Conservation (phyloP, 2,888 invertebrate genomes). For the Lampropteryx suffumata region DNA sequence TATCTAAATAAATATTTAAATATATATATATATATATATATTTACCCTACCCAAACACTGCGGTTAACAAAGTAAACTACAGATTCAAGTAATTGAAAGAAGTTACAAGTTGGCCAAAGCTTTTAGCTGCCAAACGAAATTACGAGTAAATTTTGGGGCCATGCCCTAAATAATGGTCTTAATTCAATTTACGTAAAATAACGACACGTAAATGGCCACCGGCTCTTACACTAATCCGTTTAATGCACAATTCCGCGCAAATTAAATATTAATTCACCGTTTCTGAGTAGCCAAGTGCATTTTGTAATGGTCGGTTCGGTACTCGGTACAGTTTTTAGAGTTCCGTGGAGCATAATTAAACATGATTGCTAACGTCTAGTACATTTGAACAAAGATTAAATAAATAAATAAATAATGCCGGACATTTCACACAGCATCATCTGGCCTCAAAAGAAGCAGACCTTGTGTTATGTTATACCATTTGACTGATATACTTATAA, state of each 20-base stretch:
- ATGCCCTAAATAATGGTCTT: conserved; percentile 5
- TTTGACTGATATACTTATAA: too few relatives aligned
- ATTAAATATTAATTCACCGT: conserved; percentile 27
- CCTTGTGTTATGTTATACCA: too few relatives aligned
- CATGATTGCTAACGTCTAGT: too few relatives aligned
- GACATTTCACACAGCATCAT: too few relatives aligned
- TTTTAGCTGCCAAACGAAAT: conserved; percentile 20
- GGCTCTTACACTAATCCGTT: conserved; percentile 17
- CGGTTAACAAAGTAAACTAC: too few relatives aligned
- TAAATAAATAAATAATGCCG: too few relatives aligned
- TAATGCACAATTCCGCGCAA: conserved; percentile 16
- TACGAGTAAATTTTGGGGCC: conserved; percentile 13
- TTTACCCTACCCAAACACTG: too few relatives aligned
- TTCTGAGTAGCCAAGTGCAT: conserved; percentile 20
- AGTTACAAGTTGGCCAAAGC: conserved; percentile 10
- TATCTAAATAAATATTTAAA: too few relatives aligned
- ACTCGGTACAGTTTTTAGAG: conserved; percentile 18
- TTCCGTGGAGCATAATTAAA: conserved; percentile 2
- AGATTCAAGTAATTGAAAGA: too few relatives aligned
- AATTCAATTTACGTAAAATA: conserved; percentile 22
- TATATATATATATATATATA: too few relatives aligned
- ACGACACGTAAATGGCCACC: conserved; percentile 13
- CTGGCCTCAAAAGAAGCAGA: too few relatives aligned
- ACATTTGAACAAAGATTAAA: too few relatives aligned
- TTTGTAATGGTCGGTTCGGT: conserved; percentile 14